A percentile compares a stretch with the other conserved stretches of the same genome.
phyloP scores from a whole-genome alignment of 2,888 invertebrate genomes.

The Amiota communis region DNA sequence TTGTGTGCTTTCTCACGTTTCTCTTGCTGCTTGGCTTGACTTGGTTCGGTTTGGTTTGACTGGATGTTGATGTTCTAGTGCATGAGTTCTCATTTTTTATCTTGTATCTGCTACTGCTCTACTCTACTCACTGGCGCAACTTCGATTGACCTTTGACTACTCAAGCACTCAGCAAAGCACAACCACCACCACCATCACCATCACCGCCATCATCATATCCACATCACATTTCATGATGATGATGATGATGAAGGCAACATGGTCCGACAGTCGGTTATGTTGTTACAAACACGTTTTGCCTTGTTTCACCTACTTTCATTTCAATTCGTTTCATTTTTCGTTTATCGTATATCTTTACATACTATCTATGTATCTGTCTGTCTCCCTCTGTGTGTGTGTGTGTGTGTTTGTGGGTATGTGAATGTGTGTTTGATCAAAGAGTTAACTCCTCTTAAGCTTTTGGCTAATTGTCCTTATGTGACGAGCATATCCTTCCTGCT shows the following conservation, averaged over 20 bases:
- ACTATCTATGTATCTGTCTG: conserved; percentile 28
- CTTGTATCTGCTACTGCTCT: not conserved
- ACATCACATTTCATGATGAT: not conserved
- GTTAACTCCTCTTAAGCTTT: conserved; percentile 60
- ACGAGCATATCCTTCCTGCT: conserved; percentile 57
- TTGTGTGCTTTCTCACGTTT: conserved; percentile 49
- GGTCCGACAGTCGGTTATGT: too few relatives aligned
- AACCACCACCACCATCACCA: not conserved
- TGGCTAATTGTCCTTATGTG: conserved; percentile 69
- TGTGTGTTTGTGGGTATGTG: conserved; percentile 36
- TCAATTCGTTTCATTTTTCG: conserved; percentile 16
- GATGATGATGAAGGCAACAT: not conserved
- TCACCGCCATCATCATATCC: not conserved
- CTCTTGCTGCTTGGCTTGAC: not conserved
- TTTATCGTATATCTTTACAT: conserved; percentile 26
- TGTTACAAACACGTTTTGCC: conserved; percentile 45
- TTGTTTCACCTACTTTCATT: conserved; percentile 31
- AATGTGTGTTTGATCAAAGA: conserved; percentile 40
- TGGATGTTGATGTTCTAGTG: conserved; percentile 21
- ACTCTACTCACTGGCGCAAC: conserved; percentile 45
- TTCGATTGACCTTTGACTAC: conserved; percentile 64
- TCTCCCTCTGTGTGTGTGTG: conserved; percentile 41
- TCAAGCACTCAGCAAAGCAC: conserved; percentile 31
- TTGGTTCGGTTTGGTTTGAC: not conserved
- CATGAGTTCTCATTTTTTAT: conserved; percentile 21